Evolutionary conservation across 2,113 vertebrate species (phyloP).

Genomic region (Oreamnos americanus): DNA sequence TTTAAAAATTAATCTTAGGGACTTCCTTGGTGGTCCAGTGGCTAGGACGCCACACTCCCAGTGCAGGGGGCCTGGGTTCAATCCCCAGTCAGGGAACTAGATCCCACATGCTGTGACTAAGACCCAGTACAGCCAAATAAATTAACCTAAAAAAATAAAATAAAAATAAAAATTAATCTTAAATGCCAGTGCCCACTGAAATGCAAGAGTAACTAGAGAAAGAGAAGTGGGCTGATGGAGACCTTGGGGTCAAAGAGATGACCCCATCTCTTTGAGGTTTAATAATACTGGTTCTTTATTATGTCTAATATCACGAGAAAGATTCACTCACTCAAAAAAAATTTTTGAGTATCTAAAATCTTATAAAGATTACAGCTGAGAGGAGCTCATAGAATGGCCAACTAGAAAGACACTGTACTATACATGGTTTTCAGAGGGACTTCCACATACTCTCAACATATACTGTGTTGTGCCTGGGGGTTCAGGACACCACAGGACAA

Average conservation of each 20-base stretch:
- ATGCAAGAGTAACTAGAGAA: background rate
- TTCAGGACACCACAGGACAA: background rate
- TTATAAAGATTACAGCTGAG: background rate
- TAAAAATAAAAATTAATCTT: constrained; percentile 1
- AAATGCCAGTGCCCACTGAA: background rate
- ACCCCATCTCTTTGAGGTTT: background rate
- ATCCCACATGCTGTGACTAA: background rate
- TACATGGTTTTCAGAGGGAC: background rate
- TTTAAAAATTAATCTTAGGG: background rate
- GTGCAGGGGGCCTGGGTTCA: background rate
- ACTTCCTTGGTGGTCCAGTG: background rate
- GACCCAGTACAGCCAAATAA: background rate
- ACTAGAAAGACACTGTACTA: background rate
- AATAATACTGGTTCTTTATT: background rate
- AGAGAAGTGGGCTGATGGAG: background rate
- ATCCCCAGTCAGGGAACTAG: background rate
- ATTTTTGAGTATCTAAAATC: background rate
- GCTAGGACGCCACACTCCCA: background rate
- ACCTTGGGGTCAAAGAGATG: background rate
- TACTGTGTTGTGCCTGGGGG: background rate
- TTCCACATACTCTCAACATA: background rate
- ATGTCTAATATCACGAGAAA: background rate
- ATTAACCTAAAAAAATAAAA: background rate
- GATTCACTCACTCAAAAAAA: background rate
- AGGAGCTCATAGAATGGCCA: background rate